These are phyloP conservation scores for Leptinotarsa defecta DNA, from an alignment of 1,140 invertebrate genomes.

Conservation along the genomic window DNA sequence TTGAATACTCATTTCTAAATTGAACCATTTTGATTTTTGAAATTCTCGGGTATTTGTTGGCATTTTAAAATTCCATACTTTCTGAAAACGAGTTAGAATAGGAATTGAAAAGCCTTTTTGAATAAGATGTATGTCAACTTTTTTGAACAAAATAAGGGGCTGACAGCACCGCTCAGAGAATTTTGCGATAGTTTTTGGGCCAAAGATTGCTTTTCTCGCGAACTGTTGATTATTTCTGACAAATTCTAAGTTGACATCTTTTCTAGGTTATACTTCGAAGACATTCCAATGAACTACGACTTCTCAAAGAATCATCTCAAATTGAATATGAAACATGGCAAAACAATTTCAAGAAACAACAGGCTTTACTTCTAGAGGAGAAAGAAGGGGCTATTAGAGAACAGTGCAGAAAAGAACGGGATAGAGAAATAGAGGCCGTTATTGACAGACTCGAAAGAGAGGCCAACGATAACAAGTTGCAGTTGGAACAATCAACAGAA, in stretches of 20 bases:
- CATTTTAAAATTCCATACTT: too few species aligned
- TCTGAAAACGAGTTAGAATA: too few species aligned
- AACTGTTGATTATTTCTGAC: background rate
- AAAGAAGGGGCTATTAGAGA: slow-evolving; percentile 64
- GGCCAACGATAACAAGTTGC: slow-evolving; percentile 57
- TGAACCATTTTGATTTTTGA: too few species aligned
- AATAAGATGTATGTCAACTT: too few species aligned
- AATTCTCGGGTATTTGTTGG: too few species aligned
- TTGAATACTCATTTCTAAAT: too few species aligned
- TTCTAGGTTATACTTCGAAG: slow-evolving; percentile 45
- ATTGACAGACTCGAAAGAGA: slow-evolving; percentile 68
- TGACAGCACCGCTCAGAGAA: too few species aligned
- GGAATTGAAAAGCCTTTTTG: too few species aligned
- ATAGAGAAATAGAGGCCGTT: slow-evolving; percentile 69
- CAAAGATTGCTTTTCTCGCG: too few species aligned
- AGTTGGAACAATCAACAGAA: slow-evolving; percentile 63
- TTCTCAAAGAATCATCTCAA: slow-evolving; percentile 61
- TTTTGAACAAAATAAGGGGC: too few species aligned
- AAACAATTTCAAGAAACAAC: slow-evolving; percentile 63
- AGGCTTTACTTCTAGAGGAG: slow-evolving; percentile 60
- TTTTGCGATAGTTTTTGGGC: too few species aligned
- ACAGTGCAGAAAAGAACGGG: slow-evolving; percentile 65
- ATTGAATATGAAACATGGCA: slow-evolving; percentile 63
- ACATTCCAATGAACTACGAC: slow-evolving; percentile 62
- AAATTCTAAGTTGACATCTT: background rate